Evolutionary conservation across 2,888 invertebrate genomes (phyloP).

Genomic region (Metacarcinus magister): DNA sequence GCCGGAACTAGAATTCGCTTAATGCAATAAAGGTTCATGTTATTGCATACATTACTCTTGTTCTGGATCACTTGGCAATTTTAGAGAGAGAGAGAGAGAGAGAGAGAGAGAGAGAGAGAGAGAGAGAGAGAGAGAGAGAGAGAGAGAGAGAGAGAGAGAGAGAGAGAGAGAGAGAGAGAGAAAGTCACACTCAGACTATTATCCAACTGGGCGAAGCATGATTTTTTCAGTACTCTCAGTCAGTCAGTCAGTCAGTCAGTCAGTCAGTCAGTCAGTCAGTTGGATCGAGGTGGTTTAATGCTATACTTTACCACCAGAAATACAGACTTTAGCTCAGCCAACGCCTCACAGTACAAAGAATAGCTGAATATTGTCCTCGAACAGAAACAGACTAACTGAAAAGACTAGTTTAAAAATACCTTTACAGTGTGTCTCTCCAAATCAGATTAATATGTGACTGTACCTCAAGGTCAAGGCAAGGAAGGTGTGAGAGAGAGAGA

Average conservation of each 20-base stretch:
- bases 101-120: conserved; percentile 44
- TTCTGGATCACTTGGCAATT: background rate
- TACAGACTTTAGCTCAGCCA: background rate
- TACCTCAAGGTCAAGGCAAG: background rate
- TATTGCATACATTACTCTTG: background rate
- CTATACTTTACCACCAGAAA: background rate
- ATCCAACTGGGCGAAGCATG: too few relatives aligned
- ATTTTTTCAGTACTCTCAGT: too few relatives aligned
- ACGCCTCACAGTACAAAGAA: too few relatives aligned
- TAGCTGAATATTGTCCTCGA: too few relatives aligned
- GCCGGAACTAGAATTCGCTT: background rate
- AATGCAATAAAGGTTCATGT: background rate
- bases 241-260: too few relatives aligned
- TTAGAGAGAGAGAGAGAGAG: conserved; percentile 13
- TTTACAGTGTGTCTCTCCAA: background rate
- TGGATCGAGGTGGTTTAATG: background rate
- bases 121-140: conserved; percentile 48
- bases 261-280: background rate
- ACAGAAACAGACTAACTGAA: background rate
- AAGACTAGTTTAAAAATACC: background rate
- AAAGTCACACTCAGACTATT: too few relatives aligned
- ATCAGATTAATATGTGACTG: background rate
- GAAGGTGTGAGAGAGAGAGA: background rate
- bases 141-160: conserved; percentile 29
- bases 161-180: conserved; percentile 26